Base-by-base conservation (phyloP, 2,888 invertebrate species). In the Barypeithes pellucidus region DNA sequence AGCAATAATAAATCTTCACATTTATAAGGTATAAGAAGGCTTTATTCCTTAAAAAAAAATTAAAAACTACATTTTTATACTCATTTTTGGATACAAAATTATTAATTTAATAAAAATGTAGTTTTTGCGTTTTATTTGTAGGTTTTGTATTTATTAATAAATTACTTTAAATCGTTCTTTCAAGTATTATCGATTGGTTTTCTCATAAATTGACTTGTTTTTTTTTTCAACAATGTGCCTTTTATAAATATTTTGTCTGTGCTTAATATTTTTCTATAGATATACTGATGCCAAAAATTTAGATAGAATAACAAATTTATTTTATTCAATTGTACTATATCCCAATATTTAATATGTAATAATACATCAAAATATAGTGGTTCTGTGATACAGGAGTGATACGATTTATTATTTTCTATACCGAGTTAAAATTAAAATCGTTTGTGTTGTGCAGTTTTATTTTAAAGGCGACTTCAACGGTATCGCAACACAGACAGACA, bases 371-470 rank as follows among this genome's bases (percentile, higher is more conserved):
- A 33, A 45, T 39, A 20, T 45, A 61, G 67, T 73, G 66, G 69
- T 73, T 73, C 69, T 73, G 73, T 73, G 73, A 73, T 73, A 73
- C 69, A 65, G 69, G 52, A 39, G 69, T 69, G 73, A 73, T 73
- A 66, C 62, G 2, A 5, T 60, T 71, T 50, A 7, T 24, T 61
- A 22, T 69, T 52, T 52, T n/a, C 16, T 16, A 45, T 45, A 45
- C 45, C 2, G 2, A 8, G 14, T 45, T 45, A 16, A 7, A 45
- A 45, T 9, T 18, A 45, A 16, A 18, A 16, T 5, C 29, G 29
- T 29, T 29, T 29, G 29, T 29, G 29, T 29, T 29, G 29, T 7
- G 9, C 7, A 9, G 29, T 1, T 29, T n/a, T 29, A 5, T 29
- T 29, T 29, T 29, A 29, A 29, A 5, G 29, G 29, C 9, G 24